phyloP scores from a whole-genome alignment of 2,888 invertebrate genomes.

The Melieria picta region DNA sequence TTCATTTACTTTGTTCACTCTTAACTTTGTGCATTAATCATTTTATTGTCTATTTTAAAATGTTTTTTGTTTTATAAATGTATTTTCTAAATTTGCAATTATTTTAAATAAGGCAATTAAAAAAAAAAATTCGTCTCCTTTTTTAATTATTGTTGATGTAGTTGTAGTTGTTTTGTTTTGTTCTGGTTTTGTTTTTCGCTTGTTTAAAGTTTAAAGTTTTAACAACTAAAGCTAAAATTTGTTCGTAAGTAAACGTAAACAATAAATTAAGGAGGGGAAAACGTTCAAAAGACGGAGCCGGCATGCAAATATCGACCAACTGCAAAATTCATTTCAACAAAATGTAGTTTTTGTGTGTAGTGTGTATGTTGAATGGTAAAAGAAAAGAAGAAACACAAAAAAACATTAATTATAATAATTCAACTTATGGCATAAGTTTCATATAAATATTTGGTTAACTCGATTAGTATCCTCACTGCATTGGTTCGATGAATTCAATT shows the following conservation, averaged over 20 bases:
- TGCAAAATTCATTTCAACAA: conserved; percentile 63
- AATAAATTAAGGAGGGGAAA: conserved; percentile 29
- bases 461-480: background rate
- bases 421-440: background rate
- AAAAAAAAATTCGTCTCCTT: too few species aligned
- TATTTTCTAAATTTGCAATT: too few species aligned
- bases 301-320: conserved; percentile 69
- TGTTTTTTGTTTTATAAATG: too few species aligned
- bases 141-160: too few species aligned
- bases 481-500: background rate
- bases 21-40: too few species aligned
- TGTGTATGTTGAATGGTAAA: conserved; percentile 15
- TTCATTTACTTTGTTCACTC: too few species aligned
- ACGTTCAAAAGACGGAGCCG: conserved; percentile 68
- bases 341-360: conserved; percentile 22
- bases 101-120: too few species aligned
- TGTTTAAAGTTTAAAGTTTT: background rate
- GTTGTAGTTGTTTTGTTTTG: conserved; percentile 12
- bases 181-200: conserved; percentile 40
- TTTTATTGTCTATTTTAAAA: too few species aligned
- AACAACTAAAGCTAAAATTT: conserved; percentile 31
- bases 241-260: background rate
- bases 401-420: background rate
- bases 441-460: background rate
- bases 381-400: conserved; percentile 29